Evolutionary conservation across 2,113 vertebrate species (phyloP).

Genomic region (Pipra filicauda): DNA sequence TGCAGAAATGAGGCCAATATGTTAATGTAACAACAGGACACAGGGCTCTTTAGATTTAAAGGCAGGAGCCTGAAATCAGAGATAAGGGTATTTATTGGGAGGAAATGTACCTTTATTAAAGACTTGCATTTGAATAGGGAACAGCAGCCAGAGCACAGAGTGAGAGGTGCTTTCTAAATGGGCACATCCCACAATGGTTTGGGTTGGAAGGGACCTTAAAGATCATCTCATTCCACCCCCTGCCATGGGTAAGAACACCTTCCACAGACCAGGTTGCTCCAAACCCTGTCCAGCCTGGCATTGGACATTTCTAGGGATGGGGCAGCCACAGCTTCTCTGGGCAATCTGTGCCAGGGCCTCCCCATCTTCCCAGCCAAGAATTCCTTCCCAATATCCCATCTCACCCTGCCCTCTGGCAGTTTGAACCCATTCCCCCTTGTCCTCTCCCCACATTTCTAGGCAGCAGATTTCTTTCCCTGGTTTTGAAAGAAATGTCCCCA

Average conservation of each 20-base stretch:
- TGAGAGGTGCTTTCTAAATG: background rate
- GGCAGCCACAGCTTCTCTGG: background rate
- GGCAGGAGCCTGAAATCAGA: background rate
- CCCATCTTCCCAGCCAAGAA: background rate
- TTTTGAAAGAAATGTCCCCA: background rate
- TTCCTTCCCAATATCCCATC: background rate
- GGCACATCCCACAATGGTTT: background rate
- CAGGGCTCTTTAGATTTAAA: background rate
- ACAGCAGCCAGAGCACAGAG: background rate
- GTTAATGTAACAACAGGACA: constrained; percentile 17
- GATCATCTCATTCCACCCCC: accelerated
- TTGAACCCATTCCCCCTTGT: background rate
- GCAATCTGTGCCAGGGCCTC: background rate
- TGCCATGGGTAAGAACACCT: background rate
- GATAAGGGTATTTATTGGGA: background rate
- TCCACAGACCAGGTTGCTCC: background rate
- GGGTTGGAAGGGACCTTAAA: background rate
- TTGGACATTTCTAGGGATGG: background rate
- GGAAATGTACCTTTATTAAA: background rate
- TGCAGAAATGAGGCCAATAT: constrained; percentile 17
- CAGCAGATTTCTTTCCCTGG: too few relatives aligned
- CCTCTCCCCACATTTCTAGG: too few relatives aligned
- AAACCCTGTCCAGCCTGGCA: background rate
- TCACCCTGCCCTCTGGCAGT: background rate
- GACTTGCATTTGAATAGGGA: background rate